Evolutionary conservation across 35 echinoderm and acorn worm species (phyloP).

Genomic region (Apostichopus californicus): DNA sequence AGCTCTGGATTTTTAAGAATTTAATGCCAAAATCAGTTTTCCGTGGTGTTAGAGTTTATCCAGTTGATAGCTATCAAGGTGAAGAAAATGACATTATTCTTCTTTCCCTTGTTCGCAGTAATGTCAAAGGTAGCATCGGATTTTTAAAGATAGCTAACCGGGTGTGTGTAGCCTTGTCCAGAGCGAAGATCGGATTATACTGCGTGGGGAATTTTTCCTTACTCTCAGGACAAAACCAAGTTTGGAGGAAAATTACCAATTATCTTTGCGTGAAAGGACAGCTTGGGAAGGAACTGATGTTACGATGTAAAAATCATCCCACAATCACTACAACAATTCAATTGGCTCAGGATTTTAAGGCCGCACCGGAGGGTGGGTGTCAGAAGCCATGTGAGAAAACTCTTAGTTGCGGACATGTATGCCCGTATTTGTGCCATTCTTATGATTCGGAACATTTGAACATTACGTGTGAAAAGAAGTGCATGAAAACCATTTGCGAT

Average conservation of each 20-base stretch:
- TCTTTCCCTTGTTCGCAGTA: constrained; percentile 57
- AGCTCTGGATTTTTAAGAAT: constrained; percentile 44
- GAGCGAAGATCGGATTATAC: constrained; percentile 62
- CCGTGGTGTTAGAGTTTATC: constrained; percentile 39
- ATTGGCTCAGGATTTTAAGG: neutral
- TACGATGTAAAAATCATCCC: constrained; percentile 9
- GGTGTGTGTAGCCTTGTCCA: constrained; percentile 52
- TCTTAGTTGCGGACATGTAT: constrained; percentile 46
- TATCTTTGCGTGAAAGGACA: neutral
- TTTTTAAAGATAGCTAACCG: constrained; percentile 57
- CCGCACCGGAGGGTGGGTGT: constrained; percentile 48
- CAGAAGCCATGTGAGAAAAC: neutral
- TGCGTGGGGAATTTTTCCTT: constrained; percentile 59
- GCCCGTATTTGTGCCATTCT: constrained; percentile 71
- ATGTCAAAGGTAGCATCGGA: constrained; percentile 38
- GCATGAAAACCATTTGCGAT: constrained; percentile 47
- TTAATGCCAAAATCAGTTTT: constrained; percentile 25
- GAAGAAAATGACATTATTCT: constrained; percentile 87
- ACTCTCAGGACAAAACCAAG: constrained; percentile 22
- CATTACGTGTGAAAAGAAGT: constrained; percentile 69
- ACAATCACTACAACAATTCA: neutral
- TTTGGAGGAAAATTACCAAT: neutral
- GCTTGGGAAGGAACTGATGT: neutral
- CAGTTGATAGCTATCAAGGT: constrained; percentile 72
- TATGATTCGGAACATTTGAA: constrained; percentile 68